phyloP scores from a whole-genome alignment of 2,113 vertebrate species.

The Sinocyclocheilus rhinocerous region DNA sequence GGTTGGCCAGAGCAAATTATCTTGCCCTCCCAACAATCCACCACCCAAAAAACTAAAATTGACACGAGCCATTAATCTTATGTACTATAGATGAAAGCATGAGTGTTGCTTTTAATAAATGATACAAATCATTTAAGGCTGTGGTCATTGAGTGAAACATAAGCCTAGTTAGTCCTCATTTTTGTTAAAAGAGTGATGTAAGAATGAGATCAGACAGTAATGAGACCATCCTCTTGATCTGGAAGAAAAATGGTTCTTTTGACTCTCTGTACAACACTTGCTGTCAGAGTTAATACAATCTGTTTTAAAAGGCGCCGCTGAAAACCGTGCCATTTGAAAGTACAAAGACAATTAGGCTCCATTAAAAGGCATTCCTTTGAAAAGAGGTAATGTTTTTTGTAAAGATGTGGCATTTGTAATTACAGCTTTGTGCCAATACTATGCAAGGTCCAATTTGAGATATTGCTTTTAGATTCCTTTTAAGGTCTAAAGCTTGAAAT shows the following conservation, averaged over 20 bases:
- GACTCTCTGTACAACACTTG: conserved; percentile 58
- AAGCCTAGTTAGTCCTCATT: not conserved
- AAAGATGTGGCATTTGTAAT: not conserved
- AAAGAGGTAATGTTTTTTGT: conserved; percentile 18
- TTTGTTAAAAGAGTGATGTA: conserved; percentile 12
- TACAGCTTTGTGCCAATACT: not conserved
- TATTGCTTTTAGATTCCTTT: conserved; percentile 12
- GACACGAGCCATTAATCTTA: not conserved
- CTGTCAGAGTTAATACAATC: conserved; percentile 60
- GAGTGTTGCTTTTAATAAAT: not conserved
- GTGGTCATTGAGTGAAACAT: conserved; percentile 13
- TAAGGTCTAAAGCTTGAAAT: not conserved
- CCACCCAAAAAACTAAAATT: not conserved
- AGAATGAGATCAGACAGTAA: conserved; percentile 23
- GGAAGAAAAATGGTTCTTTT: conserved; percentile 5
- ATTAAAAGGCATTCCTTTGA: conserved; percentile 60
- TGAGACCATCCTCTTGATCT: conserved; percentile 26
- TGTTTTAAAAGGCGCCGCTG: conserved; percentile 52
- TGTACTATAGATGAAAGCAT: not conserved
- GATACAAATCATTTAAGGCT: not conserved
- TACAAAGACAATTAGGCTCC: conserved; percentile 65
- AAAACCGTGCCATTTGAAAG: conserved; percentile 59
- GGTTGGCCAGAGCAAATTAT: not conserved
- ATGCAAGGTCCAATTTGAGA: not conserved
- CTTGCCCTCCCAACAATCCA: not conserved